Base-by-base conservation (phyloP, 2,113 vertebrate genomes). In the Zingel zingel region DNA sequence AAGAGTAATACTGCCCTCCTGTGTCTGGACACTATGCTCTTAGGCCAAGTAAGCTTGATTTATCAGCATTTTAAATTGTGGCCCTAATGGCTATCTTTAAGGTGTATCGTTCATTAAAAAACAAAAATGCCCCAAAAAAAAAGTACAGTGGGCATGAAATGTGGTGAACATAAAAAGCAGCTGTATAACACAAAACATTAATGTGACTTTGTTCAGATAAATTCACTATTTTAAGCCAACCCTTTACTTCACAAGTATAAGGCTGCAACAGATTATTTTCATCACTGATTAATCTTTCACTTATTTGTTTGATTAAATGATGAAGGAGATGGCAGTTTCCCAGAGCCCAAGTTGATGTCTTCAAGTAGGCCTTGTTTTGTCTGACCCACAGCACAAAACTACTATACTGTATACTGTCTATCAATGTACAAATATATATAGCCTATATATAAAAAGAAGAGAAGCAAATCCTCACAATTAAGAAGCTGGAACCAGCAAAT, bases 1-100 rank as follows among this genome's bases (percentile, higher is more conserved):
- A 5, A 59, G 66, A 39, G 56, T 72, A 45, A 87, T 71, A 73
- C 87, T 86, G 90, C 92, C 88, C 82, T 86, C 86, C 33, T 86
- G 84, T 92, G 87, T 79, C 76, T 74, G 68, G 59, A 84, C 62
- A 74, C 23, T 1, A 12, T 0, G 7, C 2, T 25, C n/a, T 13
- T 65, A 43, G 67, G 54, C 16, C 56, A 27, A 25, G 16, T 30
- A 56, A 12, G 45, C 19, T 19, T n/a, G 0, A 19, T 47, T 1
- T 21, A 23, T 61, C 16, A 23, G 27, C 63, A 48, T 14, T 58
- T 58, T 36, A 11, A 11, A 63, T 33, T n/a, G 14, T 51, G 15
- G 68, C 27, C 12, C 1, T 19, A 27, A 5, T 18, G 15, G 18
- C 25, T 15, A 5, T 36, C 2, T 71, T 15, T 57, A 11, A 27